These are phyloP conservation scores for Nineta flava DNA, from an alignment of 2,888 invertebrate species.

Conservation along the genomic window DNA sequence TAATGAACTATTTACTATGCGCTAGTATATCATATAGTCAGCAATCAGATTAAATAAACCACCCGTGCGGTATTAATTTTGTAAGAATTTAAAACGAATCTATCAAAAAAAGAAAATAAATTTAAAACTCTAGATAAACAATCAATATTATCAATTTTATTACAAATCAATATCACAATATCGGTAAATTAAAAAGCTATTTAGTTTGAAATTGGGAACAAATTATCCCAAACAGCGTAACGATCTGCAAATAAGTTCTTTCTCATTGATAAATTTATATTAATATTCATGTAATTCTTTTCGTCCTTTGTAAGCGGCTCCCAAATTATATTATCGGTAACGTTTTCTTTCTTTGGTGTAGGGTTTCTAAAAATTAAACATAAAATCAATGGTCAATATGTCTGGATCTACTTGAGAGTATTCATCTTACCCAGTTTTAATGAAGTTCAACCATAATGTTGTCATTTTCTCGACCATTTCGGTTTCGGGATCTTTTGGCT, in stretches of 20 bases:
- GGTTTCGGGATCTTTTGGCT: slow-evolving; percentile 25
- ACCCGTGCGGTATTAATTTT: too few species aligned
- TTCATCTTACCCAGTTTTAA: slow-evolving; percentile 23
- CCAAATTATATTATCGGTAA: slow-evolving; percentile 25
- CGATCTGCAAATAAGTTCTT: slow-evolving; percentile 25
- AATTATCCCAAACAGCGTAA: slow-evolving; percentile 26
- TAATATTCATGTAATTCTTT: slow-evolving; percentile 28
- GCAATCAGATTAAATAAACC: too few species aligned
- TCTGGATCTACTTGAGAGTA: not conserved
- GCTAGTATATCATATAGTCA: too few species aligned
- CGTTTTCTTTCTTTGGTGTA: slow-evolving; percentile 21
- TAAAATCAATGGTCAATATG: not conserved
- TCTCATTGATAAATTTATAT: slow-evolving; percentile 22
- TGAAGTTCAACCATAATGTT: slow-evolving; percentile 30
- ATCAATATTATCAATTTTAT: too few species aligned
- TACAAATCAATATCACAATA: too few species aligned
- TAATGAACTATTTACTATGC: too few species aligned
- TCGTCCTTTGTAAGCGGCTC: slow-evolving; percentile 22
- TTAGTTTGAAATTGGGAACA: slow-evolving; percentile 24
- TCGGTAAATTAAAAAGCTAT: too few species aligned
- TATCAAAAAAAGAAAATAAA: too few species aligned
- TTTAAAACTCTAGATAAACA: too few species aligned
- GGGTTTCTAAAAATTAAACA: slow-evolving; percentile 28
- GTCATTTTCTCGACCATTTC: slow-evolving; percentile 27
- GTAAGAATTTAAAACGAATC: too few species aligned